Percentiles rank a stretch among this genome's conserved stretches.
Conservation (phyloP, 1,140 invertebrate species). For the Cotesia glomerata region DNA sequence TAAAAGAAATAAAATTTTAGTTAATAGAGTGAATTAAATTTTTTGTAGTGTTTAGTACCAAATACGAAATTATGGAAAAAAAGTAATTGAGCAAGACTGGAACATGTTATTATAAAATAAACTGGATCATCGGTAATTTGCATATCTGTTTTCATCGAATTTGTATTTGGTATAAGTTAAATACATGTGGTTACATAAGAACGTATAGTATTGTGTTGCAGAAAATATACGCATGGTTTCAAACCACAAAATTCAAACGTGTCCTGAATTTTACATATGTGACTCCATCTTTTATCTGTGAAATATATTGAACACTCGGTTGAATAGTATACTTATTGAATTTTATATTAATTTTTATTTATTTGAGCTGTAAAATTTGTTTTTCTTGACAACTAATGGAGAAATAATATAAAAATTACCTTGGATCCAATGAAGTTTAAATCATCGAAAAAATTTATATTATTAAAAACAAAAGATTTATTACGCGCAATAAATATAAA, state of each 20-base stretch:
- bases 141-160: slow-evolving; percentile 3
- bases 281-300: slow-evolving; percentile 18
- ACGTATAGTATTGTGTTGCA: not conserved
- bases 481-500: too few relatives aligned
- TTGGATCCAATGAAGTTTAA: not conserved
- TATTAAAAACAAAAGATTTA: too few relatives aligned
- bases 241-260: slow-evolving; percentile 35
- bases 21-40: not conserved
- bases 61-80: not conserved
- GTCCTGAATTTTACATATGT: slow-evolving; percentile 31
- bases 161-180: not conserved
- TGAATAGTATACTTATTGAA: slow-evolving; percentile 10
- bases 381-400: not conserved
- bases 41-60: not conserved
- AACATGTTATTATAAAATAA: slow-evolving; percentile 14
- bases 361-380: not conserved
- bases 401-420: not conserved
- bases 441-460: too few relatives aligned
- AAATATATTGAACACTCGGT: not conserved
- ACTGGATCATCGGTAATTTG: not conserved
- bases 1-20: not conserved
- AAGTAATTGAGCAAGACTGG: not conserved
- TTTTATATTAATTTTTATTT: not conserved
- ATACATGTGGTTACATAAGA: not conserved
- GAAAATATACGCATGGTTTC: slow-evolving; percentile 19